phyloP scores from a whole-genome alignment of 2,797 vertebrate species.

The Pristis pectinata region DNA sequence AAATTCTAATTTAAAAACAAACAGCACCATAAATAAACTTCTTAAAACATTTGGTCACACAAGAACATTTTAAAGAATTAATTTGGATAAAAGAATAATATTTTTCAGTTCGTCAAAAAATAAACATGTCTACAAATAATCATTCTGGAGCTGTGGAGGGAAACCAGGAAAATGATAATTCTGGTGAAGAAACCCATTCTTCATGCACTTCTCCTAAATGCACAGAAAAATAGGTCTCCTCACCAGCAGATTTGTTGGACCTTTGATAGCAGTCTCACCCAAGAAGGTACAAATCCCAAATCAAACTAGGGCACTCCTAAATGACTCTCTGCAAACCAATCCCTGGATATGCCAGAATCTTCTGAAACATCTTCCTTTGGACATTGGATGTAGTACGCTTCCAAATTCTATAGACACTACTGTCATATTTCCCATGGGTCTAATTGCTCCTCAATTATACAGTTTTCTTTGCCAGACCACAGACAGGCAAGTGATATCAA shows the following conservation, averaged over 20 bases:
- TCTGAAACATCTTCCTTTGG: not conserved
- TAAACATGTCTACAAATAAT: not conserved
- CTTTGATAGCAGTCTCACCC: no score
- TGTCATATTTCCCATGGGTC: not conserved
- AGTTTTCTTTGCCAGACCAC: no score
- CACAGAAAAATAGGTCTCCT: no score
- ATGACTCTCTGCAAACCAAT: not conserved
- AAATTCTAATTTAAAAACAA: constrained; percentile 56
- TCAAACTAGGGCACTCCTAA: not conserved
- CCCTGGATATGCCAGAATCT: not conserved
- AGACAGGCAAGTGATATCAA: no score
- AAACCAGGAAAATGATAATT: not conserved
- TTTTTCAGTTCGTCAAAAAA: not conserved
- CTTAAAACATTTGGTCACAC: not conserved
- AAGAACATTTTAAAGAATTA: not conserved
- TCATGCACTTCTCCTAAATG: no score
- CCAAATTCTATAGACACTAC: not conserved
- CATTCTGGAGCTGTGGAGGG: not conserved
- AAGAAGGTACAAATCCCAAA: not conserved
- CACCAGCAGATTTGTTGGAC: no score
- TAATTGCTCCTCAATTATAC: no score
- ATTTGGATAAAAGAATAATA: not conserved
- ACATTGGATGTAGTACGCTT: not conserved
- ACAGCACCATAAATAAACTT: not conserved
- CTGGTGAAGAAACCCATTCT: no score